Evolutionary conservation across 2,888 invertebrate species (phyloP).

Genomic region (Stictocephala bisonia): DNA sequence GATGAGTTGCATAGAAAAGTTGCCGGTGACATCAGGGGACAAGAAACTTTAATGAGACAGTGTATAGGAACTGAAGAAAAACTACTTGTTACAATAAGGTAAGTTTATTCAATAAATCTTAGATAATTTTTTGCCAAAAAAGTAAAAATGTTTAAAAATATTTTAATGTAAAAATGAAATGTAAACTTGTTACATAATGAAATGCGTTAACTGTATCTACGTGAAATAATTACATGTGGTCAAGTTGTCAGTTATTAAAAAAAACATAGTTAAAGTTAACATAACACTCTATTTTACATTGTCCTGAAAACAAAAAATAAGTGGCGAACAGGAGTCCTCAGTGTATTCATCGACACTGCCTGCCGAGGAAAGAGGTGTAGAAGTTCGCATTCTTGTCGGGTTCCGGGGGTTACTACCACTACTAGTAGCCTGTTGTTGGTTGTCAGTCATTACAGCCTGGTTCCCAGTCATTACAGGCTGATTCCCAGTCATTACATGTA

Average conservation of each 20-base stretch:
- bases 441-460: too few relatives aligned
- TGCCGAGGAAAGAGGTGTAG: background rate
- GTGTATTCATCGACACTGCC: background rate
- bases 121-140: too few relatives aligned
- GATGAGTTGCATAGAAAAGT: slow-evolving; percentile 31
- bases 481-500: background rate
- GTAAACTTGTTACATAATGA: background rate
- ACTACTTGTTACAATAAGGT: slow-evolving; percentile 38
- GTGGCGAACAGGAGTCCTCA: background rate
- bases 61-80: slow-evolving; percentile 33
- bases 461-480: too few relatives aligned
- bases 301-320: background rate
- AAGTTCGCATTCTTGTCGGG: background rate
- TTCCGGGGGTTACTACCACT: too few relatives aligned
- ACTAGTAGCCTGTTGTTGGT: background rate
- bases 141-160: too few relatives aligned
- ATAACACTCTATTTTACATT: slow-evolving; percentile 5
- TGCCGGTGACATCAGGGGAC: background rate
- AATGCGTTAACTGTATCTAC: background rate
- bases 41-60: slow-evolving; percentile 26
- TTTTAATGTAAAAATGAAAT: slow-evolving; percentile 1
- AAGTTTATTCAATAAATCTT: slow-evolving; percentile 7
- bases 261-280: background rate
- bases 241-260: too few relatives aligned
- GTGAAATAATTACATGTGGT: background rate